Evolutionary conservation across 2,888 invertebrate species (phyloP), one percentile per base, ranked within the genome.

Genomic region (Danaus chrysippus): DNA sequence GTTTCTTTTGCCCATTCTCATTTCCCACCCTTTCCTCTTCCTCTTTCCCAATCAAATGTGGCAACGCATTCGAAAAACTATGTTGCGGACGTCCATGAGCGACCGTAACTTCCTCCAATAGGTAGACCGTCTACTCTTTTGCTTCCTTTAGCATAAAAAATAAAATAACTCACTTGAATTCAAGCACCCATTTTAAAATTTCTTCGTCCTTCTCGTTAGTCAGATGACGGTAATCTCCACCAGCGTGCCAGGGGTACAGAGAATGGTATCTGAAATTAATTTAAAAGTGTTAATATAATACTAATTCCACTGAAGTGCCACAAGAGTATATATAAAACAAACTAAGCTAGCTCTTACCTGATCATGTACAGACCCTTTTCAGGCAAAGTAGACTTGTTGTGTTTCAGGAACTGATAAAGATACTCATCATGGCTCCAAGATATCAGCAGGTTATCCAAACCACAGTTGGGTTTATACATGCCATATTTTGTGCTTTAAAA

Each of bases 401-500:
- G 97, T 68, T 92, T 92, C 41, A 98, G 91, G 58, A 96, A 94
- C 65, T 93, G 92, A 84, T 96, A 97, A 76, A 97, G 84, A 77
- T 97, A 97, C 82, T 97, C 98, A 82, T 98, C 98, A 79, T 98
- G 98, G 0, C 98, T 97, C 98, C 98, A 98, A 0, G 97, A 97
- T 93, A 98, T 94, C 52, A 93, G 76, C 13, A 98, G 83, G 61
- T 96, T 95, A 43, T 95, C 93, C 58, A 98, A 79, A 0, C 98
- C 98, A 82, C 97, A 98, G 73, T 95, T 92, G 1, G 95, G 93
- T 69, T 93, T 71, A 87, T 99, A 99, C 78, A 98, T 97, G 64
- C 98, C 98, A 77, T 94, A 94, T 77, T 95, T 94, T 0, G 97
- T 95, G 82, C 96, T 97, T 61, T 85, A 86, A 66, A 52, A 58